Conservation (phyloP, 1,140 invertebrate genomes). For the Brachionus plicatilis region DNA sequence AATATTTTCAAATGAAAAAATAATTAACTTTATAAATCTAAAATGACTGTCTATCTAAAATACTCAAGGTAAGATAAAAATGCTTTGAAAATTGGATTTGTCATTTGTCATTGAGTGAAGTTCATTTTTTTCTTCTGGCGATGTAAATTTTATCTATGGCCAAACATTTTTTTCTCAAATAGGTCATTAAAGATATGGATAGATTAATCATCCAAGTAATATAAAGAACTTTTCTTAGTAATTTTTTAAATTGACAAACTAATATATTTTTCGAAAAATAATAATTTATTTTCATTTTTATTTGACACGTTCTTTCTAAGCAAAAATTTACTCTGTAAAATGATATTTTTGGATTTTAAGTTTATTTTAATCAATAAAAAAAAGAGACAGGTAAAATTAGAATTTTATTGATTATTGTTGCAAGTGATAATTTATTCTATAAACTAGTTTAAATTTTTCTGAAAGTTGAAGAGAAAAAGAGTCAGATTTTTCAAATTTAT, state of each 20-base stretch:
- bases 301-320: neutral
- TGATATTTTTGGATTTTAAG: neutral
- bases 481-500: conserved; percentile 17
- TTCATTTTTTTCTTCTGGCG: neutral
- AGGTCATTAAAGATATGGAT: neutral
- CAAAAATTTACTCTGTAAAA: neutral
- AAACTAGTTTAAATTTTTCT: conserved; percentile 11
- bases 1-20: neutral
- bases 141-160: neutral
- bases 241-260: neutral
- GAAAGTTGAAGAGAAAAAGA: conserved; percentile 5
- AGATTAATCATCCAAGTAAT: neutral
- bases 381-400: neutral
- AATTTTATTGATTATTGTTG: neutral
- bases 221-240: neutral
- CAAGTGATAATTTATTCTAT: conserved; percentile 21
- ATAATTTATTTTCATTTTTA: too few species aligned
- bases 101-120: too few species aligned
- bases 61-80: neutral
- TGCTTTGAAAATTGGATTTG: neutral
- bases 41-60: neutral
- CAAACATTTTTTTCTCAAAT: neutral
- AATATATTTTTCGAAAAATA: neutral
- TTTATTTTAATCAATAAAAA: neutral
- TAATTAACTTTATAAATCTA: neutral